phyloP scores from a whole-genome alignment of 2,113 vertebrate genomes.

The Xiphophorus hellerii region DNA sequence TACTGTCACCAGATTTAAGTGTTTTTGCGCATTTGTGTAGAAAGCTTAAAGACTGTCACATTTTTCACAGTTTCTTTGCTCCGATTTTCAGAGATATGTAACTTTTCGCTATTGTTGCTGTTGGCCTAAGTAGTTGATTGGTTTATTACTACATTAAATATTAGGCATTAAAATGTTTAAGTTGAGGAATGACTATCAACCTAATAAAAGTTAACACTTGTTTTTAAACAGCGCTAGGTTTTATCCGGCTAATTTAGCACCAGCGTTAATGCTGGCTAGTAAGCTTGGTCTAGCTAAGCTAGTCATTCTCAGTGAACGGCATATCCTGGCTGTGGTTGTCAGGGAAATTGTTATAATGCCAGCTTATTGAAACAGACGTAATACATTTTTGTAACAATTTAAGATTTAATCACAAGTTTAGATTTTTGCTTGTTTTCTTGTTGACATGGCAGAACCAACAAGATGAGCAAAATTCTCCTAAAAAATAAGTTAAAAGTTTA shows the following conservation, averaged over 20 bases:
- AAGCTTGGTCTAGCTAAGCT: neutral
- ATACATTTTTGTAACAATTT: too few relatives aligned
- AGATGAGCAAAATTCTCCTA: too few relatives aligned
- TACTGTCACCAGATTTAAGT: neutral
- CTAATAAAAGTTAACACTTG: neutral
- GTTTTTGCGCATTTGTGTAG: neutral
- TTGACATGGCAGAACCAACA: too few relatives aligned
- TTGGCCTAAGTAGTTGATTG: neutral
- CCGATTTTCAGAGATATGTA: neutral
- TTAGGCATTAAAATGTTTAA: too few relatives aligned
- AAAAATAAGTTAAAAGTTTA: too few relatives aligned
- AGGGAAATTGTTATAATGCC: too few relatives aligned
- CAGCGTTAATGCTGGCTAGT: neutral
- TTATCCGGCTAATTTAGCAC: neutral
- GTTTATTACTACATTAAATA: too few relatives aligned
- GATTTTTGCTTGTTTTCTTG: too few relatives aligned
- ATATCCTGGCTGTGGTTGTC: too few relatives aligned
- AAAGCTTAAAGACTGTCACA: neutral
- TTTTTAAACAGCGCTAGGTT: neutral
- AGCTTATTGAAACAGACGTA: too few relatives aligned
- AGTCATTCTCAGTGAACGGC: neutral
- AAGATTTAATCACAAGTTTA: too few relatives aligned
- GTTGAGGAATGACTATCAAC: neutral
- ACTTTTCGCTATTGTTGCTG: neutral
- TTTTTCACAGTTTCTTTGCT: neutral